Percentiles rank a stretch among this genome's conserved stretches.
Evolutionary conservation across 2,888 invertebrate genomes (phyloP).

Genomic region (Tyria jacobaeae): DNA sequence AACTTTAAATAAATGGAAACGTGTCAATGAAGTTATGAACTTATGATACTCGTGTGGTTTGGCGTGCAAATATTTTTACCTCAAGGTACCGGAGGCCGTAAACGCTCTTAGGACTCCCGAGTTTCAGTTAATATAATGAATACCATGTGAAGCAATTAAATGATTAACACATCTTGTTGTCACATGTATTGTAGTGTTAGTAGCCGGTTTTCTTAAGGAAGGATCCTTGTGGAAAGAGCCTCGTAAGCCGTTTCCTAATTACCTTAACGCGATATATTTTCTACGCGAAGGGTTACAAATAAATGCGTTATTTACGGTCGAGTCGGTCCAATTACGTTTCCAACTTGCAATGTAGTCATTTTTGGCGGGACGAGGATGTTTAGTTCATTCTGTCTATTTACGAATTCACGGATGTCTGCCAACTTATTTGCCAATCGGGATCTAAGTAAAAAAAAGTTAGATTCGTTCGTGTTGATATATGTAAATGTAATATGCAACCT

Average conservation of each 20-base stretch:
- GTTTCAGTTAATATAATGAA: too few species aligned
- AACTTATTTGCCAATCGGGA: constrained; percentile 1
- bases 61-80: not conserved
- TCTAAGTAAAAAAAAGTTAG: not conserved
- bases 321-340: constrained; percentile 6
- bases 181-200: not conserved
- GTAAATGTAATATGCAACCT: too few species aligned
- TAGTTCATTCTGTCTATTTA: not conserved
- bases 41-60: not conserved
- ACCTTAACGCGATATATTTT: constrained; percentile 1
- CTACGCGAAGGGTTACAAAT: constrained; percentile 1
- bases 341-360: not conserved
- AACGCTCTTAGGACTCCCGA: too few species aligned
- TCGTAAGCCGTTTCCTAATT: constrained; percentile 3
- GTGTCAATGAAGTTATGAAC: not conserved
- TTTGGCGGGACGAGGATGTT: constrained; percentile 16
- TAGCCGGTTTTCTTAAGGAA: not conserved
- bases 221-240: not conserved
- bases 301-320: constrained; percentile 12
- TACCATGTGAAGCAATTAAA: too few species aligned
- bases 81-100: too few species aligned
- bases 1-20: not conserved
- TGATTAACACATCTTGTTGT: too few species aligned
- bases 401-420: constrained; percentile 5
- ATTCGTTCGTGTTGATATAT: not conserved